A percentile compares a stretch with the other conserved stretches of the same genome.
Evolutionary conservation across 1,140 invertebrate species (phyloP).

Genomic region (Lucilia sericata): DNA sequence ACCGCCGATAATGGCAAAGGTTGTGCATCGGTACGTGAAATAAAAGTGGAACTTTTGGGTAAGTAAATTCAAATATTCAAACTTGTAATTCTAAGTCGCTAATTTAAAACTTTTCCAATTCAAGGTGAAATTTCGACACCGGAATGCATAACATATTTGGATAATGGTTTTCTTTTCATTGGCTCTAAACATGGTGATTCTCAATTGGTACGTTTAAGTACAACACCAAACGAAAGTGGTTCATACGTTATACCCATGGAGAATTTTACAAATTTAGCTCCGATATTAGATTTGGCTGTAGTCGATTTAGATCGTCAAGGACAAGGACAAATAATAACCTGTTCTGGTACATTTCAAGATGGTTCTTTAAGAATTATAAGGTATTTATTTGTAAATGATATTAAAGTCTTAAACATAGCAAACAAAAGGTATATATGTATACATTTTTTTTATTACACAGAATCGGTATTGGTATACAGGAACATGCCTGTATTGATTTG

Average conservation of each 20-base stretch:
- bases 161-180: constrained; percentile 98
- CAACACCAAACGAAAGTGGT: constrained; percentile 84
- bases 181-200: constrained; percentile 97
- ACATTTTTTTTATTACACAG: constrained; percentile 65
- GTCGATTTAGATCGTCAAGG: constrained; percentile 97
- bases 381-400: too few species aligned
- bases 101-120: constrained; percentile 29
- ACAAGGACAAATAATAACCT: constrained; percentile 97
- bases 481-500: constrained; percentile 96
- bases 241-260: constrained; percentile 96
- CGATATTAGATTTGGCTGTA: constrained; percentile 98
- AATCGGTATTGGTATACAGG: constrained; percentile 97
- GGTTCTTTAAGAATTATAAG: constrained; percentile 94
- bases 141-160: constrained; percentile 98
- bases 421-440: constrained; percentile 63
- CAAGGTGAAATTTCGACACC: constrained; percentile 93
- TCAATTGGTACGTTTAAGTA: constrained; percentile 92
- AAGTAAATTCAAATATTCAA: constrained; percentile 56
- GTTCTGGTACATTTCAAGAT: constrained; percentile 96
- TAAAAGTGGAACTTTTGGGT: constrained; percentile 94
- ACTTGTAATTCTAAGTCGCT: too few species aligned
- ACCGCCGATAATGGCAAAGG: constrained; percentile 76
- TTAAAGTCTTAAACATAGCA: too few species aligned
- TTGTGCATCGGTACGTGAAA: constrained; percentile 82
- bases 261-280: constrained; percentile 96